phyloP scores from a whole-genome alignment of 2,888 invertebrate species.

The Conistra vaccinii region DNA sequence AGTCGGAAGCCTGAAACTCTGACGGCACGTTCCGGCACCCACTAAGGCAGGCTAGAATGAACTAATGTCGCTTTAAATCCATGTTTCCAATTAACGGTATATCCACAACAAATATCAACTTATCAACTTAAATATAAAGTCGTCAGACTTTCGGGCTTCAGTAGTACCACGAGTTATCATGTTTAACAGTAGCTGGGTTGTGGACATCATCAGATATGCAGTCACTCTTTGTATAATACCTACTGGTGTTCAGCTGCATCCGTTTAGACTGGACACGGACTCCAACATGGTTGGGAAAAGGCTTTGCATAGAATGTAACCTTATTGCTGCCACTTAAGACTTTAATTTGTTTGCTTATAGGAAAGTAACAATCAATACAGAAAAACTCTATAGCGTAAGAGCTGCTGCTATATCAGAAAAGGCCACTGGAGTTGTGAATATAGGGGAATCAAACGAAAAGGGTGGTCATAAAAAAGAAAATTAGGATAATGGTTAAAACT shows the following conservation, averaged over 20 bases:
- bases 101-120: no score
- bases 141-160: no score
- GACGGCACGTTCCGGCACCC: no score
- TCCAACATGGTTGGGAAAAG: not conserved
- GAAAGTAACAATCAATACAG: not conserved
- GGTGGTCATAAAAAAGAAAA: not conserved
- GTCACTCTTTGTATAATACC: not conserved
- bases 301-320: not conserved
- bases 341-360: not conserved
- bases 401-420: no score
- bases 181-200: not conserved
- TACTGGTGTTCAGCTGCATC: not conserved
- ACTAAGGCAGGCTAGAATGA: no score
- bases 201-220: not conserved
- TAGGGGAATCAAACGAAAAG: not conserved
- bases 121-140: no score
- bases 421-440: not conserved
- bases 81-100: no score
- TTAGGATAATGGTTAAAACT: not conserved
- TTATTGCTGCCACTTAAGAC: not conserved
- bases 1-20: not conserved
- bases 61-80: no score
- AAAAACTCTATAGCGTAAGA: not conserved
- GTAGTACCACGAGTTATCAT: no score
- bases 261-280: not conserved